Percentiles rank a stretch among this genome's conserved stretches.
Evolutionary conservation across 1,140 invertebrate species (phyloP).

Genomic region (Pygmarrhopalites habei): DNA sequence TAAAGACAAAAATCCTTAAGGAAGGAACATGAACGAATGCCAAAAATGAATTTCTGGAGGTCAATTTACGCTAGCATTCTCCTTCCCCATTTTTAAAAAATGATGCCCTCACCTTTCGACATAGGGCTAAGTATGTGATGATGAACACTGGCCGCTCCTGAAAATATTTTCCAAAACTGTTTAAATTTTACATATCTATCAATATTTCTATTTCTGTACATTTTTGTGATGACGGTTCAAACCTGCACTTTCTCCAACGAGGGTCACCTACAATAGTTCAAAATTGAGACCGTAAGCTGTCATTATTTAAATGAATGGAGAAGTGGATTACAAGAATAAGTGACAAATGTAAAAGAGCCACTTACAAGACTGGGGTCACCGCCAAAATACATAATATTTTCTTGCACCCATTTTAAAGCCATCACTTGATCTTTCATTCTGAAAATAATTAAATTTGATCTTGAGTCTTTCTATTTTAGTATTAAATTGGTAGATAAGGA

Average conservation of each 20-base stretch:
- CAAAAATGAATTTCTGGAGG: neutral
- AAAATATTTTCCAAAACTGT: neutral
- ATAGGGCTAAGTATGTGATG: conserved; percentile 35
- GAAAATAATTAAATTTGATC: no score
- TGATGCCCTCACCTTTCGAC: conserved; percentile 27
- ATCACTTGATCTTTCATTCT: conserved; percentile 31
- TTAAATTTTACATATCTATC: neutral
- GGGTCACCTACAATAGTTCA: no score
- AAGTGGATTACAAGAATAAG: no score
- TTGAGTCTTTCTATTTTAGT: no score
- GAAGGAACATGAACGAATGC: neutral
- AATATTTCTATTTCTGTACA: neutral
- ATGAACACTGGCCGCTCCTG: conserved; percentile 35
- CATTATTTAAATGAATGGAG: no score
- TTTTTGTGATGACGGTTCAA: neutral
- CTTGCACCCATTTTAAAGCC: conserved; percentile 24
- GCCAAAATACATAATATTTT: conserved; percentile 17
- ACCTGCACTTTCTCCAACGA: conserved; percentile 5
- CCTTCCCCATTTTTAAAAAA: neutral
- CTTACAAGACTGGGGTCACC: no score
- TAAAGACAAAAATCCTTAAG: neutral
- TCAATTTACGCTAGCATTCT: neutral
- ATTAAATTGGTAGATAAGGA: no score
- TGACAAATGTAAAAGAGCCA: no score
- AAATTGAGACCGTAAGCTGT: no score